phyloP scores from a whole-genome alignment of 2,888 invertebrate genomes.

The Diaperis boleti region DNA sequence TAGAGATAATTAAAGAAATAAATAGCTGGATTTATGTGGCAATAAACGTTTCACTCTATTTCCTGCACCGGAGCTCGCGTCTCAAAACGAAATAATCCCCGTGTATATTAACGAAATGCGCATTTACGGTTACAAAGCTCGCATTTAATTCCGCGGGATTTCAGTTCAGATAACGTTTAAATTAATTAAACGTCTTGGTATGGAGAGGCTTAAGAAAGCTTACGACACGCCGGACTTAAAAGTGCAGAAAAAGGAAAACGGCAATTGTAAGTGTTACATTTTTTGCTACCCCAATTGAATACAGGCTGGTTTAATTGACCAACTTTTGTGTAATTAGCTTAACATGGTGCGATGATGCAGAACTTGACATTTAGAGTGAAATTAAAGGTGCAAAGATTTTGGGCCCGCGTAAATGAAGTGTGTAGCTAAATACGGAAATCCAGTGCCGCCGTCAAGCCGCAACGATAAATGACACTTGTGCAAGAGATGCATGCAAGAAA shows the following conservation, averaged over 20 bases:
- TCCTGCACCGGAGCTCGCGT: slow-evolving; percentile 33
- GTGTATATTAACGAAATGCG: slow-evolving; percentile 46
- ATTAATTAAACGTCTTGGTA: slow-evolving; percentile 55
- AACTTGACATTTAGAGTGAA: no score
- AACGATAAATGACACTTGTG: slow-evolving; percentile 60
- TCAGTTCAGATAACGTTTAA: slow-evolving; percentile 55
- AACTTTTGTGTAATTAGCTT: no score
- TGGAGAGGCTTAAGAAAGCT: neutral
- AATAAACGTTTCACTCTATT: slow-evolving; percentile 41
- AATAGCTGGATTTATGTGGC: slow-evolving; percentile 42
- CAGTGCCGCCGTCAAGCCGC: slow-evolving; percentile 50
- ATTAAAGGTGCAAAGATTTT: no score
- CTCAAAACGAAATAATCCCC: slow-evolving; percentile 41
- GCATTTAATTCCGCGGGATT: slow-evolving; percentile 54
- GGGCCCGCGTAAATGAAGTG: slow-evolving; percentile 28
- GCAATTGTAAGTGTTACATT: no score
- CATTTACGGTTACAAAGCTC: slow-evolving; percentile 53
- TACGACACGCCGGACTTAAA: no score
- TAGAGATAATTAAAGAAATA: slow-evolving; percentile 42
- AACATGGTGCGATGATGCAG: no score
- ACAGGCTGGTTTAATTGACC: no score
- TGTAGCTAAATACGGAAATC: slow-evolving; percentile 61
- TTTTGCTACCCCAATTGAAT: no score
- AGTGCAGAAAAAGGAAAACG: no score
- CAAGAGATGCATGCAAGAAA: slow-evolving; percentile 59